Percentiles rank a stretch among this genome's conserved stretches.
These are phyloP conservation scores for Metridium senile DNA, from an alignment of 92 coral and sea anemone genomes.

Conservation along the genomic window DNA sequence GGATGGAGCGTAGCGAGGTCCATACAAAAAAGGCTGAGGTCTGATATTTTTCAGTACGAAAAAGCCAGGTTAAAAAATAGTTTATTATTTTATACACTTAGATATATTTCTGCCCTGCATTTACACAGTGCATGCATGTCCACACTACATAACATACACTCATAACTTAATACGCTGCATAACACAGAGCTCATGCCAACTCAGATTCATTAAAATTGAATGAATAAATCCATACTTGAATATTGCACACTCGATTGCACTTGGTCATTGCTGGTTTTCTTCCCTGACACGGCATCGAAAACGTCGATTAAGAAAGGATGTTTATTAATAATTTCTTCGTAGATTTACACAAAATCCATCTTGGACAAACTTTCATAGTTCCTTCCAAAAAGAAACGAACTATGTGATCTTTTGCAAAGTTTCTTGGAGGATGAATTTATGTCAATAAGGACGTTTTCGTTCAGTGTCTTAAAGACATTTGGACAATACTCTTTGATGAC, in stretches of 20 bases:
- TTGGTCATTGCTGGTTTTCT: no score
- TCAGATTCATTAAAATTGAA: slow-evolving; percentile 67
- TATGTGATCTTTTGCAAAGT: slow-evolving; percentile 33
- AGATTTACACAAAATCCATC: slow-evolving; percentile 41
- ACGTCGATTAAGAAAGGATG: slow-evolving; percentile 52
- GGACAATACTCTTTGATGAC: slow-evolving; percentile 70
- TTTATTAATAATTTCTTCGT: slow-evolving; percentile 47
- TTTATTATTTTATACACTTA: no score
- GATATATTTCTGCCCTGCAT: no score
- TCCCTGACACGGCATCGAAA: slow-evolving; percentile 63
- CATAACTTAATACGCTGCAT: slow-evolving; percentile 62
- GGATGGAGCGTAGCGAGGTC: no score
- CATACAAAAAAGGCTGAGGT: no score
- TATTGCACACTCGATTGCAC: no score
- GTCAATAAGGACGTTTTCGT: slow-evolving; percentile 47
- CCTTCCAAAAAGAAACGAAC: slow-evolving; percentile 38
- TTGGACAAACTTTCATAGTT: slow-evolving; percentile 44
- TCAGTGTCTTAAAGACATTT: slow-evolving; percentile 64
- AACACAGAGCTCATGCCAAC: slow-evolving; percentile 75
- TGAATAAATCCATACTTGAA: slow-evolving; percentile 59
- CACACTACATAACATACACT: no score
- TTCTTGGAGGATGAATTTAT: slow-evolving; percentile 14
- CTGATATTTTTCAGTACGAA: no score
- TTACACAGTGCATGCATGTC: no score
- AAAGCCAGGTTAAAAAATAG: no score